Evolutionary conservation across 1,140 invertebrate species (phyloP).

Genomic region (Pseudomyrmex sp.): DNA sequence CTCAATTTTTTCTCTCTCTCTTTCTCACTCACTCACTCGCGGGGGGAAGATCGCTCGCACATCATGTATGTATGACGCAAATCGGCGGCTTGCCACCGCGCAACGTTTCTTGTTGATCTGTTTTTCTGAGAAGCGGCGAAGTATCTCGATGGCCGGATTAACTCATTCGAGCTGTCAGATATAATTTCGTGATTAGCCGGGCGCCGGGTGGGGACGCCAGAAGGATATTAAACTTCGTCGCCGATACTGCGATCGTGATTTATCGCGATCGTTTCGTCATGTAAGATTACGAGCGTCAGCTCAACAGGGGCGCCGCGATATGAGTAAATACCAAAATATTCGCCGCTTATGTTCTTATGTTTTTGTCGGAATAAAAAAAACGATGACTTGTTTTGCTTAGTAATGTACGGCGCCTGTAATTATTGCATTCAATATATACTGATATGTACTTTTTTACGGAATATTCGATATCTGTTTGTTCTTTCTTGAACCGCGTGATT

Average conservation of each 20-base stretch:
- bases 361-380: not conserved
- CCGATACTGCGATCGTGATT: conserved; percentile 54
- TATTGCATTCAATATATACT: not conserved
- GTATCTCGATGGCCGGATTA: conserved; percentile 54
- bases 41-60: not conserved
- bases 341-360: conserved; percentile 11
- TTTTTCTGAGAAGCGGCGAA: conserved; percentile 53
- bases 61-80: conserved; percentile 58
- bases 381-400: not conserved
- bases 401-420: not conserved
- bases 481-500: not conserved
- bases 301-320: not conserved
- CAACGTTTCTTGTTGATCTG: conserved; percentile 58
- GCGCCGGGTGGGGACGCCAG: not conserved
- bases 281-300: conserved; percentile 1
- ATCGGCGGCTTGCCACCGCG: conserved; percentile 17
- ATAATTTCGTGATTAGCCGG: conserved; percentile 38
- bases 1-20: not conserved
- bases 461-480: not conserved
- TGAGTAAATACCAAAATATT: conserved; percentile 51
- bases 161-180: conserved; percentile 50
- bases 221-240: conserved; percentile 34
- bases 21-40: not conserved
- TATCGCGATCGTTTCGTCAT: conserved; percentile 53
- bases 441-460: not conserved